phyloP scores from a whole-genome alignment of 1,140 invertebrate species.

The Globodera ellingtonae region DNA sequence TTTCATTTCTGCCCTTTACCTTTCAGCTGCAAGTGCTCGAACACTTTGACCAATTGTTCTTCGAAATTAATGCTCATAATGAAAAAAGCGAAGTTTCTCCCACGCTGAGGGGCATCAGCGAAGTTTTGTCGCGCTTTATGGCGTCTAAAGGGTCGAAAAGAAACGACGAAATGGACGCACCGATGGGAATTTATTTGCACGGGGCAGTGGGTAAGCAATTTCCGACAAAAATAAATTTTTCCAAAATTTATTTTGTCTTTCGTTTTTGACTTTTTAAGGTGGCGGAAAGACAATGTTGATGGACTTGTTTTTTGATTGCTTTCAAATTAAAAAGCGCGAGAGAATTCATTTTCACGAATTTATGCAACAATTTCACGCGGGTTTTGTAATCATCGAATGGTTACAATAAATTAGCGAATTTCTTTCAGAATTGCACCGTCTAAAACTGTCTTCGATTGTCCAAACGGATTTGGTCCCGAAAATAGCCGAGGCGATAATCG shows the following conservation, averaged over 20 bases:
- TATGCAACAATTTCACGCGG: slow-evolving; percentile 90
- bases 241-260: neutral
- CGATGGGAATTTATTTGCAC: slow-evolving; percentile 69
- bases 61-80: neutral
- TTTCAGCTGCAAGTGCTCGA: neutral
- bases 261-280: slow-evolving; percentile 71
- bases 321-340: slow-evolving; percentile 73
- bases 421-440: slow-evolving; percentile 56
- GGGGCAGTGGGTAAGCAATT: slow-evolving; percentile 68
- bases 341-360: slow-evolving; percentile 95
- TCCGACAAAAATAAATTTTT: too few species aligned
- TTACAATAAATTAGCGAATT: slow-evolving; percentile 66
- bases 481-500: slow-evolving; percentile 82
- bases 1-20: too few species aligned
- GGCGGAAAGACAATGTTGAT: slow-evolving; percentile 98
- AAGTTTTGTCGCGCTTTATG: neutral
- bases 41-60: neutral
- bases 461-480: slow-evolving; percentile 87
- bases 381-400: slow-evolving; percentile 43
- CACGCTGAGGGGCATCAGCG: neutral
- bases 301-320: slow-evolving; percentile 90
- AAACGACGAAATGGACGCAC: neutral
- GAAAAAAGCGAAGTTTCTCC: slow-evolving; percentile 1
- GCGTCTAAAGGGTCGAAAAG: neutral
- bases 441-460: slow-evolving; percentile 68